phyloP scores from a whole-genome alignment of 2,113 vertebrate species.

The Neofelis nebulosa region DNA sequence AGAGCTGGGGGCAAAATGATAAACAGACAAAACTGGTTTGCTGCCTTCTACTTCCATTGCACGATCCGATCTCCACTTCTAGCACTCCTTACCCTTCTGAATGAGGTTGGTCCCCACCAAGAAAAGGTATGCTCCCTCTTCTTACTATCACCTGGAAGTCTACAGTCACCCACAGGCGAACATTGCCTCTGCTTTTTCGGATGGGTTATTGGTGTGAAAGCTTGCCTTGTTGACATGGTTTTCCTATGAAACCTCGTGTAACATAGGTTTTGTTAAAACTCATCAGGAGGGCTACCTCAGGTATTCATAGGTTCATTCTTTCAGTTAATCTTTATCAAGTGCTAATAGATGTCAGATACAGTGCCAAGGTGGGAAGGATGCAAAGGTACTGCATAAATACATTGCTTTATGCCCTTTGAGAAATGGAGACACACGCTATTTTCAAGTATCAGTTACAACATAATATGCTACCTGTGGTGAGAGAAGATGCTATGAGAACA shows the following conservation, averaged over 20 bases:
- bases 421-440: background rate
- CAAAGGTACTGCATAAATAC: background rate
- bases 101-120: background rate
- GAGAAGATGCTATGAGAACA: background rate
- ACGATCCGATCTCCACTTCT: background rate
- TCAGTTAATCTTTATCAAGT: background rate
- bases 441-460: background rate
- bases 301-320: background rate
- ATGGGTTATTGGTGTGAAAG: background rate
- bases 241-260: background rate
- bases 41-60: background rate
- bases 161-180: background rate
- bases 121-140: background rate
- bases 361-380: background rate
- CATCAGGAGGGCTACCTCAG: background rate
- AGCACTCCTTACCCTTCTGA: background rate
- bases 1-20: background rate
- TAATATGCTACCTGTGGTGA: background rate
- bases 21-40: background rate
- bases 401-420: background rate
- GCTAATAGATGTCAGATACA: background rate
- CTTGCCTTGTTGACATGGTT: background rate
- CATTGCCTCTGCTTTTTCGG: background rate
- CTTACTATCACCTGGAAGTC: background rate
- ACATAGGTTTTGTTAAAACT: slow-evolving; percentile 7